phyloP scores from a whole-genome alignment of 2,113 vertebrate species.

The Alouatta palliata region DNA sequence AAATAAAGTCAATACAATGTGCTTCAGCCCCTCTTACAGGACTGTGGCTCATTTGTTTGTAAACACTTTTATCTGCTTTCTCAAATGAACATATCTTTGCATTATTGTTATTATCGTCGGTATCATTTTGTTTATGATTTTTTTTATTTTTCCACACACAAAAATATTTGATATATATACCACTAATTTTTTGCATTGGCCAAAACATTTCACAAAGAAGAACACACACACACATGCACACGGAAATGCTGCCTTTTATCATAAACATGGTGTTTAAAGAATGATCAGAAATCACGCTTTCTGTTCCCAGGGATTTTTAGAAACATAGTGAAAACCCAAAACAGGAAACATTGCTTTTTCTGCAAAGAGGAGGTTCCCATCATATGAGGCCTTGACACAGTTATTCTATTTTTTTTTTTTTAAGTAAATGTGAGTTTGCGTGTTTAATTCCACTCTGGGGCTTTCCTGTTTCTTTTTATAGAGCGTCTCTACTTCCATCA shows the following conservation, averaged over 20 bases:
- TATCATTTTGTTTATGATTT: neutral
- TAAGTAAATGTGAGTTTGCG: neutral
- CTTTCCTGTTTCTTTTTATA: neutral
- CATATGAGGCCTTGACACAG: neutral
- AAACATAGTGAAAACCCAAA: neutral
- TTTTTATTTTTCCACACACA: neutral
- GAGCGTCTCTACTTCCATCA: neutral
- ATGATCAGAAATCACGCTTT: neutral
- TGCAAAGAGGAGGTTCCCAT: neutral
- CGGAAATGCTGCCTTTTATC: neutral
- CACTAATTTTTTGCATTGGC: neutral
- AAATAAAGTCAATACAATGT: neutral
- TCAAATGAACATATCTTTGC: neutral
- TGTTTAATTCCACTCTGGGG: neutral
- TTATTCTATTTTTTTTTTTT: neutral
- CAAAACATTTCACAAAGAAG: neutral
- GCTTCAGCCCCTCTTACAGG: neutral
- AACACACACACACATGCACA: neutral
- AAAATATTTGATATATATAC: neutral
- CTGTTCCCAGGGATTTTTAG: neutral
- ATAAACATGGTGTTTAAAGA: neutral
- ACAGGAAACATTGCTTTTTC: neutral
- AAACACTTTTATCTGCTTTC: neutral
- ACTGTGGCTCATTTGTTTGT: neutral
- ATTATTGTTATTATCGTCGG: neutral